These are phyloP conservation scores for Vulpes lagopus DNA, from an alignment of 2,113 vertebrate species.

Conservation along the genomic window DNA sequence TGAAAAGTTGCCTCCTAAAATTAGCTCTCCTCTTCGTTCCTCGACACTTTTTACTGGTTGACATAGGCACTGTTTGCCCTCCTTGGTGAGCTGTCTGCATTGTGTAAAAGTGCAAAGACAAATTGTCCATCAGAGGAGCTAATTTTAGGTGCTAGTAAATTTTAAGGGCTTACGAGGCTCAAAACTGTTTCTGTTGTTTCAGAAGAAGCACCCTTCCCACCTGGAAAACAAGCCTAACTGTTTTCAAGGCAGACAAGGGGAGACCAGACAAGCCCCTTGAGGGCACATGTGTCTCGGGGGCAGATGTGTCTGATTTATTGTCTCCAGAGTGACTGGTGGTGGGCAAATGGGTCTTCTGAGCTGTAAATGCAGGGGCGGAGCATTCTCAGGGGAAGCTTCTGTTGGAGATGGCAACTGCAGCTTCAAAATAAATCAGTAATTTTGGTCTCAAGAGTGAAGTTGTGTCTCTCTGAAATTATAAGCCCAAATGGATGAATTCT, in stretches of 20 bases:
- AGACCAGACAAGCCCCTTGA: background rate
- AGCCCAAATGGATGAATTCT: background rate
- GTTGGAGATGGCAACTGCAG: background rate
- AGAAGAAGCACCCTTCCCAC: background rate
- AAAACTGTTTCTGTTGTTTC: background rate
- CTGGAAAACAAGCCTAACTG: background rate
- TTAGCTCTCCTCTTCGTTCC: background rate
- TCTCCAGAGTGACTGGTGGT: accelerated
- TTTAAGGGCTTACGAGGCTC: background rate
- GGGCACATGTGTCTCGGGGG: background rate
- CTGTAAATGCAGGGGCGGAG: accelerated
- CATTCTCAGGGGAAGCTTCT: background rate
- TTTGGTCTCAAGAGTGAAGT: background rate
- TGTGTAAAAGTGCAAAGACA: background rate
- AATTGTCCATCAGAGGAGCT: background rate
- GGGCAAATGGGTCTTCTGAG: background rate
- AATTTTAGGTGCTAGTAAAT: conserved; percentile 20
- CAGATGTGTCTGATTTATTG: background rate
- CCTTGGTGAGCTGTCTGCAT: background rate
- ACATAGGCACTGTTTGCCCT: background rate
- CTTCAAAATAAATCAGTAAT: background rate
- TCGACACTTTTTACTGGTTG: accelerated
- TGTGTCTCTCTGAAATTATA: background rate
- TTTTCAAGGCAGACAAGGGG: background rate
- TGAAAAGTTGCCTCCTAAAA: background rate